These are phyloP conservation scores for Ruditapes philippinarum DNA, from an alignment of 1,140 invertebrate species.

Conservation along the genomic window DNA sequence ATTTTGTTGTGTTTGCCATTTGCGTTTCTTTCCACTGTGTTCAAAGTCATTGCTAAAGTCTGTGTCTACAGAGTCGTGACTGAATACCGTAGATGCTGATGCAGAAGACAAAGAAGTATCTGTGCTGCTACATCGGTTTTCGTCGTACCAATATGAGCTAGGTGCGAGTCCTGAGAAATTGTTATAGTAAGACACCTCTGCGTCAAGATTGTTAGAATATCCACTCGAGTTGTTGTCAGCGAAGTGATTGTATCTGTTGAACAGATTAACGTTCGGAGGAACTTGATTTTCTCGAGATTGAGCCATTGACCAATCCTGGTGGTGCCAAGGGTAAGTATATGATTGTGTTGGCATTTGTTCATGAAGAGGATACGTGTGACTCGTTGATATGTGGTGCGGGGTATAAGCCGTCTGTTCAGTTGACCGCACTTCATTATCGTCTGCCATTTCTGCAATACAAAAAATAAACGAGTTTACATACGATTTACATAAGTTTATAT, in stretches of 20 bases:
- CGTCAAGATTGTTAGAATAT: not conserved
- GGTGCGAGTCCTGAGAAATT: not conserved
- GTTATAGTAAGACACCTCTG: not conserved
- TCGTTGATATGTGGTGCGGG: too few species aligned
- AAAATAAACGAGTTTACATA: too few species aligned
- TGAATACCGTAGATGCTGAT: not conserved
- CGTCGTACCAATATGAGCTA: not conserved
- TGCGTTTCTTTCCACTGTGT: not conserved
- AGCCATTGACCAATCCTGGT: not conserved
- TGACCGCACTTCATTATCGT: too few species aligned
- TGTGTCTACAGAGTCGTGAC: not conserved
- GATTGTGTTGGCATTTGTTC: too few species aligned
- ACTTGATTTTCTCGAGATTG: not conserved
- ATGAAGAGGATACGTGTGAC: too few species aligned
- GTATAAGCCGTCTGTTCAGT: too few species aligned
- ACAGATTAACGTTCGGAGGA: not conserved
- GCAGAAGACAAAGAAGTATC: slow-evolving; percentile 14
- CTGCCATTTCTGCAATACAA: too few species aligned
- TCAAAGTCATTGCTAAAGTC: not conserved
- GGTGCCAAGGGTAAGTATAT: not conserved
- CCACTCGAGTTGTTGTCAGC: not conserved
- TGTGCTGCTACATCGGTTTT: slow-evolving; percentile 33
- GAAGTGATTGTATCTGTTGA: not conserved
- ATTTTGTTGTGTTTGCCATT: not conserved
- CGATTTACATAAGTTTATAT: too few species aligned